Conservation (phyloP, 2,888 invertebrate species). For the Vesta saturnalis region DNA sequence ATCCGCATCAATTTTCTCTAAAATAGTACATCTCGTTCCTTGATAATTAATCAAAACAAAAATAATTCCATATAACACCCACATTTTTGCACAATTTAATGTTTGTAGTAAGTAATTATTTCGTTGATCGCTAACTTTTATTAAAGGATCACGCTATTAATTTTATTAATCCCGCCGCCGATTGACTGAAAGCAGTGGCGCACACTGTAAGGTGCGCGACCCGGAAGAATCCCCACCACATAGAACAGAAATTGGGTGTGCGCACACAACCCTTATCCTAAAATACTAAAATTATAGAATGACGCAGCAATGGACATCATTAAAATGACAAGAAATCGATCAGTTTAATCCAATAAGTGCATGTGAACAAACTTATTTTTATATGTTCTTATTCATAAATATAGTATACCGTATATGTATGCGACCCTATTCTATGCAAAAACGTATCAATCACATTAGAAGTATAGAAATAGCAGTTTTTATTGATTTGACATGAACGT, state of each 20-base stretch:
- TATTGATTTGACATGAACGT: no score
- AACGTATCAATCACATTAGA: no score
- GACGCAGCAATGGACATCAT: conserved; percentile 30
- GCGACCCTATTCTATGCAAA: no score
- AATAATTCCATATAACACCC: conserved; percentile 34
- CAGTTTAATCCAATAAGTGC: no score
- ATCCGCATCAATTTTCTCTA: conserved; percentile 73
- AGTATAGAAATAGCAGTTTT: no score
- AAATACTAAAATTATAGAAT: conserved; percentile 25
- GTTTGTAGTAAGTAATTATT: conserved; percentile 21
- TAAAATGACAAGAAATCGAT: conserved; percentile 29
- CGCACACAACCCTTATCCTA: conserved; percentile 22
- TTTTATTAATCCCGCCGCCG: conserved; percentile 5
- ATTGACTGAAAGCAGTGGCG: conserved; percentile 34
- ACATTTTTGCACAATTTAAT: conserved; percentile 24
- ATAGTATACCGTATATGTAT: no score
- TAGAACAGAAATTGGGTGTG: conserved; percentile 16
- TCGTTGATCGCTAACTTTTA: conserved; percentile 20
- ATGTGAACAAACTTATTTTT: no score
- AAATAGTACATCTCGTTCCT: conserved; percentile 58
- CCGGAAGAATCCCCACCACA: conserved; percentile 38
- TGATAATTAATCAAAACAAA: conserved; percentile 27
- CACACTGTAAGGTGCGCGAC: conserved; percentile 35
- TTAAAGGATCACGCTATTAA: not conserved
- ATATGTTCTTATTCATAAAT: not conserved